Conservation (phyloP, 2,113 vertebrate species). For the Oryzias curvinotus region DNA sequence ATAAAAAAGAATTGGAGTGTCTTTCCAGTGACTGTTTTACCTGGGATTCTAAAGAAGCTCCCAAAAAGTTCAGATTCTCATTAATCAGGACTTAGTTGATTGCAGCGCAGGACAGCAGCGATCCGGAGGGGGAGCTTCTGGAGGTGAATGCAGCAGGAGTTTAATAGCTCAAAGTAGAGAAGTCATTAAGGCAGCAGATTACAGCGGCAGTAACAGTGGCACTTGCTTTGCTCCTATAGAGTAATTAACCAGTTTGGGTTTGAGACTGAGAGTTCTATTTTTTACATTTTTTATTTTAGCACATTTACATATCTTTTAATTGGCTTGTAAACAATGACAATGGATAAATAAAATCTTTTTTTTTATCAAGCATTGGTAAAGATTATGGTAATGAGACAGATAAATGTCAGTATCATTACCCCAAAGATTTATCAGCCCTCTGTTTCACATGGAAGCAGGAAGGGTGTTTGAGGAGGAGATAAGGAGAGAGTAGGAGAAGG, state of each 20-base stretch:
- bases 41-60: slow-evolving; percentile 48
- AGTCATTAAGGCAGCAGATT: slow-evolving; percentile 43
- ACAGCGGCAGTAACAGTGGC: slow-evolving; percentile 15
- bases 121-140: slow-evolving; percentile 37
- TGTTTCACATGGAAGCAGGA: slow-evolving; percentile 7
- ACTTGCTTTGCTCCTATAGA: slow-evolving; percentile 8
- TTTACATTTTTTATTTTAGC: slow-evolving; percentile 7
- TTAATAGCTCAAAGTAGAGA: slow-evolving; percentile 57
- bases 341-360: not conserved
- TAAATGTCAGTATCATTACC: slow-evolving; percentile 29
- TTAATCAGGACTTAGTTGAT: slow-evolving; percentile 71
- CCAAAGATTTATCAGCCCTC: slow-evolving; percentile 22
- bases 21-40: slow-evolving; percentile 48
- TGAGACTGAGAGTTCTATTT: slow-evolving; percentile 5
- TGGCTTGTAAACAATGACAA: not conserved
- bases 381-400: slow-evolving; percentile 13
- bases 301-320: not conserved
- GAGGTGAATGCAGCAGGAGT: slow-evolving; percentile 50
- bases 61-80: slow-evolving; percentile 39
- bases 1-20: slow-evolving; percentile 40
- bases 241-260: not conserved
- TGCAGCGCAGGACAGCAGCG: slow-evolving; percentile 51
- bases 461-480: not conserved
- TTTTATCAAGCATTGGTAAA: slow-evolving; percentile 6
- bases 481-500: not conserved